Percentiles rank a stretch among this genome's conserved stretches.
These are phyloP conservation scores for Catalaphyllia jardinei DNA, from an alignment of 64 coral and sea anemone genomes.

Conservation along the genomic window DNA sequence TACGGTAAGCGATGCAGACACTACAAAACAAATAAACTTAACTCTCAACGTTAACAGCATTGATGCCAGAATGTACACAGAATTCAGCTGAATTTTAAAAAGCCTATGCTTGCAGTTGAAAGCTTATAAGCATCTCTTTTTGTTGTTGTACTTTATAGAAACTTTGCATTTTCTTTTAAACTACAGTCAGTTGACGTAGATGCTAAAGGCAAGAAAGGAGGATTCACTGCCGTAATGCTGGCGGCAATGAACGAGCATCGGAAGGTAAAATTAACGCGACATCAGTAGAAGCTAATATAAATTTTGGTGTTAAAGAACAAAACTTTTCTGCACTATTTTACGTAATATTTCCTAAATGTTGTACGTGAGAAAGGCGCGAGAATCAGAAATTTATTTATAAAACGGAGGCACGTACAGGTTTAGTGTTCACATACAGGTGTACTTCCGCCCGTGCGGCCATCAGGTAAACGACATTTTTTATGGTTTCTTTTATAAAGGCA, in stretches of 20 bases:
- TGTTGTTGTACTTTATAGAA: not conserved
- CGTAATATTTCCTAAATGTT: not conserved
- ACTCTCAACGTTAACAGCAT: not conserved
- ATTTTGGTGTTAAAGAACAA: not conserved
- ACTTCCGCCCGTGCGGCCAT: not conserved
- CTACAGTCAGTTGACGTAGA: constrained; percentile 75
- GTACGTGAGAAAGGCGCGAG: not conserved
- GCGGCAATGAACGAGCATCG: constrained; percentile 60
- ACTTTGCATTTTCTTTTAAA: not conserved
- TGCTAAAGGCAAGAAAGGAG: constrained; percentile 67
- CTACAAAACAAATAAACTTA: not conserved
- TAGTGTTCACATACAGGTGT: not conserved
- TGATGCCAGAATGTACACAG: too few relatives aligned
- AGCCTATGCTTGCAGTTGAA: too few relatives aligned
- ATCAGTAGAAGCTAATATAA: not conserved
- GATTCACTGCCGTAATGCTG: constrained; percentile 75
- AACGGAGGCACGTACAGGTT: not conserved
- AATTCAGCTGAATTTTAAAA: too few relatives aligned
- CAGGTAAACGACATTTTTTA: too few relatives aligned
- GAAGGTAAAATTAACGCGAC: constrained; percentile 43
- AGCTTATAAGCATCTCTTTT: too few relatives aligned
- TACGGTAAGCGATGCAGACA: constrained; percentile 18
- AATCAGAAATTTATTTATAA: not conserved
- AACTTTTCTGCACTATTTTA: not conserved
- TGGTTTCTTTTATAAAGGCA: too few relatives aligned